Evolutionary conservation across 2,797 vertebrate genomes (phyloP), one percentile per base, ranked within the genome.

Genomic region (Coracias cyanogaster): DNA sequence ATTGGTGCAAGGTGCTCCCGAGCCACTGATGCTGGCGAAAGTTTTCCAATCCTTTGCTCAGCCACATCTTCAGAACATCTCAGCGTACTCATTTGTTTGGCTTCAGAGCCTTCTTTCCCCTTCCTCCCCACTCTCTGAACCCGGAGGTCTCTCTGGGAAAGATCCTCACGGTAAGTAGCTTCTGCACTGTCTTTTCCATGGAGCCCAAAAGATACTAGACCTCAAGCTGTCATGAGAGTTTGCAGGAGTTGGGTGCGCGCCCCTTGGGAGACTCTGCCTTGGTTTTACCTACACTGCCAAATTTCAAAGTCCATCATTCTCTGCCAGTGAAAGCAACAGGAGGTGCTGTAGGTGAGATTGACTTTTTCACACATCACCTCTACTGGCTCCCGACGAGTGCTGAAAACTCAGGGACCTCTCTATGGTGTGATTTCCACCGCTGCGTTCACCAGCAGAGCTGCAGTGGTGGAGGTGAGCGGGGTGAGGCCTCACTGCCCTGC

Each of bases 151-250:
- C 73, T 82, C 83, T 93, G 84, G 89, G 86, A 71, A 57, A 22
- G 77, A 33, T 70, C 77, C 15, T 61, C 13, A 1, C 6, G 96
- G 96, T 96, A 97, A 97, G 96, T 96, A 94, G 46, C 64, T 93
- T 70, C 82, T 90, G 77, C 61, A 4, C n/a, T n/a, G n/a, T n/a
- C 54, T 66, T 49, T 84, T 43, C 55, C 45, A 31, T 15, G 78
- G 81, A 94, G 55, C 67, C 51, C 25, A 31, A 79, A 72, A 33
- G 57, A 2, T 26, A 4, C 10, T 15, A 73, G 77, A n/a, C 22
- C 85, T 79, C 48, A 12, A 15, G 82, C 51, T 65, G 67, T n/a
- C 45, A 8, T 20, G 87, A 17, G 70, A 83, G n/a, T 39, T 87
- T 60, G 58, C 51, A 80, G 69, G 84, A 65, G 2, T 9, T 76